Evolutionary conservation across 2,888 invertebrate genomes (phyloP), one percentile per base, ranked within the genome.

Genomic region (Lamellibrachia columna): DNA sequence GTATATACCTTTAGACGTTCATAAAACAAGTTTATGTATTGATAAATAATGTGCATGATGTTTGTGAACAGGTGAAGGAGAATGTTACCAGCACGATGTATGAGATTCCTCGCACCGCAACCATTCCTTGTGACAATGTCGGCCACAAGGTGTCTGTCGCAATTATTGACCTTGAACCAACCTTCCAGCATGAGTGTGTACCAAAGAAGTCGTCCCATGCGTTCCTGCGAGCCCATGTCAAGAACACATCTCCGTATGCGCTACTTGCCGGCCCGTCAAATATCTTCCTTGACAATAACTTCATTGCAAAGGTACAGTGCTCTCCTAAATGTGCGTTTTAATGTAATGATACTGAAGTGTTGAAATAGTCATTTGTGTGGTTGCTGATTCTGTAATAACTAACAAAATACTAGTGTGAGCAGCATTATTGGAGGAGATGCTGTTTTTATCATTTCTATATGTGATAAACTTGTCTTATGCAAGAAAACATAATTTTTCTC

Each of bases 211-310:
- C 95, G 15, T 94, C 96, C 0, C 95, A 95, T 91, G 97, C 97
- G 90, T 97, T 95, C 94, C 95, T 97, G 91, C 96, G 96, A 93
- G 96, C 96, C 52, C 95, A 95, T 90, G 96, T 96, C 60, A 95
- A 92, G 92, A 97, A 97, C 94, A 95, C 95, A 8, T 96, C 96
- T 0, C 94, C 94, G 53, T 96, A 96, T 94, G 95, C 96, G 3
- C 94, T 97, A 11, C 95, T 97, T 90, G 95, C 96, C 40, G 97
- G 97, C 28, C 95, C 95, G 15, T 96, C 96, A 40, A 95, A 95
- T 93, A 95, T 97, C 75, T 97, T 96, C 94, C 94, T 97, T 92
- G 97, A 97, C 94, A 97, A 97, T 94, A 96, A 95, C 93, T 97
- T 97, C 94, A 95, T 97, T 52, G 95, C 96, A 7, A 97, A 95